Percentiles rank a stretch among this genome's conserved stretches.
phyloP scores from a whole-genome alignment of 2,888 invertebrate species.

The Lasioglossum zephyrum region DNA sequence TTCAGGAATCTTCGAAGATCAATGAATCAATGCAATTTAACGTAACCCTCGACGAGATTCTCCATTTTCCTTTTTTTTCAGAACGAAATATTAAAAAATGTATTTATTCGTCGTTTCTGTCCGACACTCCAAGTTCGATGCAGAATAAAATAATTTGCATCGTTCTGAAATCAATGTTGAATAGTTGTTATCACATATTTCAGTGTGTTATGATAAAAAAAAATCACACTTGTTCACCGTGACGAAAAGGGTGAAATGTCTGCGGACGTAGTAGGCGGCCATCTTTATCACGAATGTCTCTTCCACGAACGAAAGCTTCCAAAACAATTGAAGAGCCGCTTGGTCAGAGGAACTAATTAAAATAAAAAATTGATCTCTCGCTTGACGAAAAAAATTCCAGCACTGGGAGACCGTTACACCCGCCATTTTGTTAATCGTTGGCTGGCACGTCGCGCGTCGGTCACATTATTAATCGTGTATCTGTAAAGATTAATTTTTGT shows the following conservation, averaged over 20 bases:
- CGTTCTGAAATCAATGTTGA: too few relatives aligned
- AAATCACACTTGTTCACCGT: background rate
- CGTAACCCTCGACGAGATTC: background rate
- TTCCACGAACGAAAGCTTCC: background rate
- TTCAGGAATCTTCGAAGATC: background rate
- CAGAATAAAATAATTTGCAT: too few relatives aligned
- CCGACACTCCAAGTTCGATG: too few relatives aligned
- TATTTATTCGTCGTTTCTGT: background rate
- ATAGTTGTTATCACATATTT: too few relatives aligned
- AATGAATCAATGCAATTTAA: background rate
- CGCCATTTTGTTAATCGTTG: background rate
- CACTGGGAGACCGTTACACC: background rate
- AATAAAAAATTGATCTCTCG: background rate
- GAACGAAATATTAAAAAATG: background rate
- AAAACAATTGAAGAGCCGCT: background rate
- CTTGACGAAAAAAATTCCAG: background rate
- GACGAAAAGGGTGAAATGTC: background rate
- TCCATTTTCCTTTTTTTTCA: background rate
- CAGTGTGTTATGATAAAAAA: too few relatives aligned
- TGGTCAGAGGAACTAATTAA: background rate
- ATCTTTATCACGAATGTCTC: background rate
- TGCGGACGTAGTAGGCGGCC: background rate
- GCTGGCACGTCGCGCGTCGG: background rate
- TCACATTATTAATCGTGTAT: background rate
- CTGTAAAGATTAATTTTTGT: background rate